Conservation (phyloP, 2,113 vertebrate species). For the Gadus macrocephalus region DNA sequence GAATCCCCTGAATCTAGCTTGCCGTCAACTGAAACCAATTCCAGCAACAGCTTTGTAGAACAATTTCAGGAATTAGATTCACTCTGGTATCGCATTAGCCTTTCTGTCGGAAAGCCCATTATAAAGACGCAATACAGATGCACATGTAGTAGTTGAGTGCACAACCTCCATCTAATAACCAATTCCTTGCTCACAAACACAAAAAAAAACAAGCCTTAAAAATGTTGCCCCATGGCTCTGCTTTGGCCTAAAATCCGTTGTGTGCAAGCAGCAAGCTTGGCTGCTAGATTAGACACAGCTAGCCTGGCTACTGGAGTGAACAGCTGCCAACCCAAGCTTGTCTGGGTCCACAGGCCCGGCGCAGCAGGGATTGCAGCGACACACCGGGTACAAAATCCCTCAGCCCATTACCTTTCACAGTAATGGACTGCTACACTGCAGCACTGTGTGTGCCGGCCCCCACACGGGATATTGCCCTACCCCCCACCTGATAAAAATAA, state of each 20-base stretch:
- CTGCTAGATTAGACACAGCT: slow-evolving; percentile 27
- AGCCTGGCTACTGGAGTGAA: slow-evolving; percentile 23
- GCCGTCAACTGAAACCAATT: too few relatives aligned
- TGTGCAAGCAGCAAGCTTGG: background rate
- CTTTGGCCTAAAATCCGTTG: slow-evolving; percentile 13
- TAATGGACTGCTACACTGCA: slow-evolving; percentile 4
- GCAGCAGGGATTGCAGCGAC: slow-evolving; percentile 14
- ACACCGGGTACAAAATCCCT: slow-evolving; percentile 30
- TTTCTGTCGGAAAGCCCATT: too few relatives aligned
- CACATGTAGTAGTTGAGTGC: background rate
- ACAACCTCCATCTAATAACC: background rate
- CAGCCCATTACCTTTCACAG: slow-evolving; percentile 39
- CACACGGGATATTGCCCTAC: background rate
- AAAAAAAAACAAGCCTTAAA: slow-evolving; percentile 3
- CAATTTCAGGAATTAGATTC: too few relatives aligned
- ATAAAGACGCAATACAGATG: background rate
- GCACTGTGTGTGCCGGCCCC: background rate
- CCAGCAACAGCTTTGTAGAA: too few relatives aligned
- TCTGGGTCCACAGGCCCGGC: slow-evolving; percentile 7
- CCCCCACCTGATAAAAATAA: too few relatives aligned
- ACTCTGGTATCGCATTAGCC: too few relatives aligned
- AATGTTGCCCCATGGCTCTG: slow-evolving; percentile 5
- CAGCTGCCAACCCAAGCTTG: slow-evolving; percentile 17
- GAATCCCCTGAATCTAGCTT: background rate
- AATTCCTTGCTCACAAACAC: background rate